Percentiles rank a stretch among this genome's conserved stretches.
These are phyloP conservation scores for Drosophila pseudoobscura DNA, from an alignment of 1,140 invertebrate genomes.

Conservation along the genomic window DNA sequence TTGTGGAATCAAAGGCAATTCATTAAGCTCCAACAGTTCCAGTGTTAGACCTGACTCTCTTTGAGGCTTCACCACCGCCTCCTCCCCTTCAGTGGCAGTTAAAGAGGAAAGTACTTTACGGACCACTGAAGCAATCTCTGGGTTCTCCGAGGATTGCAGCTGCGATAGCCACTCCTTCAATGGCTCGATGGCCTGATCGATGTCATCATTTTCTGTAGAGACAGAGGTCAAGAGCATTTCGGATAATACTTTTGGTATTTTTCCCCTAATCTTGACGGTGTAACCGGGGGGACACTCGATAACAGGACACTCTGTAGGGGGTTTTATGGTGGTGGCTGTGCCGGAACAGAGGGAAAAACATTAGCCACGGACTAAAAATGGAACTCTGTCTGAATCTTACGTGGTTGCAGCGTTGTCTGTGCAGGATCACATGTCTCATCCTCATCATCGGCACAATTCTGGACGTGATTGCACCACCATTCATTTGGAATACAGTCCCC, in stretches of 20 bases:
- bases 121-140: not conserved
- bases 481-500: conserved; percentile 10
- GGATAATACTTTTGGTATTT: not conserved
- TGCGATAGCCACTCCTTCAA: conserved; percentile 5
- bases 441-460: conserved; percentile 17
- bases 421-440: conserved; percentile 9
- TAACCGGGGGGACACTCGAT: conserved; percentile 14
- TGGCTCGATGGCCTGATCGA: conserved; percentile 1
- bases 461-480: conserved; percentile 15
- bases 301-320: not conserved
- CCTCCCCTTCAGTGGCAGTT: not conserved
- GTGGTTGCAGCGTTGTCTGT: conserved; percentile 4
- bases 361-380: not conserved
- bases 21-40: conserved; percentile 1
- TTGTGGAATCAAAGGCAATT: not conserved
- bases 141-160: not conserved
- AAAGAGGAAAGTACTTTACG: not conserved
- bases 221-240: conserved; percentile 5
- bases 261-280: conserved; percentile 9
- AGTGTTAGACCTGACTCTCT: conserved; percentile 3
- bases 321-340: conserved; percentile 11
- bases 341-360: not conserved
- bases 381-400: not conserved
- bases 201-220: not conserved
- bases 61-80: not conserved